Conservation (phyloP, 2,797 vertebrate species). For the Oceanodroma leucorhoa region DNA sequence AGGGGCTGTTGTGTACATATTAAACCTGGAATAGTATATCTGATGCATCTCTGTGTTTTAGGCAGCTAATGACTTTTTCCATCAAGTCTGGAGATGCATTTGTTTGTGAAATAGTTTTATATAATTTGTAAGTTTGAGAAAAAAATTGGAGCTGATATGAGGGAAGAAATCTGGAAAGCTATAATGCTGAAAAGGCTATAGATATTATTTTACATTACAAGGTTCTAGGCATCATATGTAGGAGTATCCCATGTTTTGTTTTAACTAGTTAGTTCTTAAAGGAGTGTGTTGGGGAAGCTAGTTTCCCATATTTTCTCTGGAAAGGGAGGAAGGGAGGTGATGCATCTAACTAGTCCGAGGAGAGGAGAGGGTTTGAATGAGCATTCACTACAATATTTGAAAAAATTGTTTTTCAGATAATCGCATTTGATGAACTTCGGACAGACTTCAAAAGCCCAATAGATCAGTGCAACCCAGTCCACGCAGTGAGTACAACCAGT, state of each 20-base stretch:
- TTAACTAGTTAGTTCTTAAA: neutral
- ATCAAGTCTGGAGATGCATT: neutral
- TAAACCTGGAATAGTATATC: neutral
- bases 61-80: neutral
- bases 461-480: constrained; percentile 95
- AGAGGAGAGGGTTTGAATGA: neutral
- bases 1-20: neutral
- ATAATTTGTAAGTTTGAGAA: neutral
- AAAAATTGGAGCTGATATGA: neutral
- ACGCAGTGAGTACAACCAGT: constrained; percentile 83
- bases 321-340: neutral
- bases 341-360: neutral
- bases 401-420: constrained; percentile 84
- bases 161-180: neutral
- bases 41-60: neutral
- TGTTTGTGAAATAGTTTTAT: neutral
- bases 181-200: neutral
- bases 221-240: neutral
- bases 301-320: neutral
- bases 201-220: neutral
- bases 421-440: constrained; percentile 95
- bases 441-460: constrained; percentile 97
- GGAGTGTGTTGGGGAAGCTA: fast-evolving
- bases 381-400: neutral
- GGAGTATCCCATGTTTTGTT: neutral